phyloP scores from a whole-genome alignment of 2,113 vertebrate species.

The Pygathrix nemaeus region DNA sequence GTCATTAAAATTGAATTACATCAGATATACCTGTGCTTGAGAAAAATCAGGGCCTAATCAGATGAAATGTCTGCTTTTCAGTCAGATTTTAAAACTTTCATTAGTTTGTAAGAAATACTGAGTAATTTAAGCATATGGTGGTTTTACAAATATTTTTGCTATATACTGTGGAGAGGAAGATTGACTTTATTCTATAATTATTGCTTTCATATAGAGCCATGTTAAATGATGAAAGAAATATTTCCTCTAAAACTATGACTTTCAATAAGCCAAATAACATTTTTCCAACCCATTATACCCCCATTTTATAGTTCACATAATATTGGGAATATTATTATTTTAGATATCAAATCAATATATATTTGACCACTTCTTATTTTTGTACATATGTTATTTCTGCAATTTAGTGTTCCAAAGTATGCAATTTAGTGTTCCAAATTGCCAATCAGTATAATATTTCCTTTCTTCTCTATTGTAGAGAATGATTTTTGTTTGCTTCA shows the following conservation, averaged over 20 bases:
- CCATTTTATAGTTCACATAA: background rate
- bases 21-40: background rate
- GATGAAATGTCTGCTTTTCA: background rate
- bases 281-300: background rate
- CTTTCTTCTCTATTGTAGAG: background rate
- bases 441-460: background rate
- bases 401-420: background rate
- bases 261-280: background rate
- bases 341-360: background rate
- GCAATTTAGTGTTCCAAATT: background rate
- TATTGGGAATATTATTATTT: background rate
- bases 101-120: background rate
- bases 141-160: slow-evolving; percentile 8
- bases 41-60: background rate
- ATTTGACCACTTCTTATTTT: background rate
- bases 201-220: background rate
- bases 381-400: background rate
- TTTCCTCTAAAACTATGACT: background rate
- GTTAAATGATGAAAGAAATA: background rate
- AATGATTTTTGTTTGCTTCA: background rate
- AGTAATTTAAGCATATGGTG: background rate
- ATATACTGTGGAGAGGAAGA: background rate
- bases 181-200: background rate
- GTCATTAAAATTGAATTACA: background rate
- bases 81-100: background rate